Percentiles rank a stretch among this genome's conserved stretches.
Conservation (phyloP, 2,113 vertebrate species). For the Brienomyrus brachyistius region DNA sequence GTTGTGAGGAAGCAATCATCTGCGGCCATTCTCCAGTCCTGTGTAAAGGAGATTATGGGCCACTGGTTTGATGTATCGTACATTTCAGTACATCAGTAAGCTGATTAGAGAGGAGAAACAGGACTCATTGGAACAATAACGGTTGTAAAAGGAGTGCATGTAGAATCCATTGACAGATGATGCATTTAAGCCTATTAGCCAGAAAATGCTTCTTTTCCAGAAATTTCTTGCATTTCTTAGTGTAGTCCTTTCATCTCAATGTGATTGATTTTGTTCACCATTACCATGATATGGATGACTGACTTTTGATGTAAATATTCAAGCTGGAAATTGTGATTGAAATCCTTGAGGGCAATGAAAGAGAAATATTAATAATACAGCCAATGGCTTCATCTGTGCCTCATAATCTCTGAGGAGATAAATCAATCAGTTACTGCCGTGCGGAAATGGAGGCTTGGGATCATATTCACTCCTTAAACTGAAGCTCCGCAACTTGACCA, state of each 20-base stretch:
- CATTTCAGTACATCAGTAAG: neutral
- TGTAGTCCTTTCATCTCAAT: neutral
- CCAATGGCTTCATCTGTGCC: constrained; percentile 6
- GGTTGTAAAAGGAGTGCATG: neutral
- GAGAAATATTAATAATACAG: neutral
- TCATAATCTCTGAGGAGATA: constrained; percentile 12
- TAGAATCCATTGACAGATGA: neutral
- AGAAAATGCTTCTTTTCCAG: neutral
- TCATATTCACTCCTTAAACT: constrained; percentile 1
- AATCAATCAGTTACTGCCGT: neutral
- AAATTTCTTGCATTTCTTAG: neutral
- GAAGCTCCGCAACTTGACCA: neutral
- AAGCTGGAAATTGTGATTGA: constrained; percentile 15
- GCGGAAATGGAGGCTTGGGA: neutral
- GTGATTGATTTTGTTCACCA: neutral
- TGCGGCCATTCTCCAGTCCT: neutral
- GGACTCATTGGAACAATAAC: neutral
- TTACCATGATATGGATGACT: neutral
- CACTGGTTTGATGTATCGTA: neutral
- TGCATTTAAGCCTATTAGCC: neutral
- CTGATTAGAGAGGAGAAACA: neutral
- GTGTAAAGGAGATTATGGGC: neutral
- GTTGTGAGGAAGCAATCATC: neutral
- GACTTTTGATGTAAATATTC: constrained; percentile 9
- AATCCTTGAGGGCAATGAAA: constrained; percentile 5